Percentiles rank a stretch among this genome's conserved stretches.
Conservation (phyloP, 2,797 vertebrate species). For the Hypotaenidia philippensis region DNA sequence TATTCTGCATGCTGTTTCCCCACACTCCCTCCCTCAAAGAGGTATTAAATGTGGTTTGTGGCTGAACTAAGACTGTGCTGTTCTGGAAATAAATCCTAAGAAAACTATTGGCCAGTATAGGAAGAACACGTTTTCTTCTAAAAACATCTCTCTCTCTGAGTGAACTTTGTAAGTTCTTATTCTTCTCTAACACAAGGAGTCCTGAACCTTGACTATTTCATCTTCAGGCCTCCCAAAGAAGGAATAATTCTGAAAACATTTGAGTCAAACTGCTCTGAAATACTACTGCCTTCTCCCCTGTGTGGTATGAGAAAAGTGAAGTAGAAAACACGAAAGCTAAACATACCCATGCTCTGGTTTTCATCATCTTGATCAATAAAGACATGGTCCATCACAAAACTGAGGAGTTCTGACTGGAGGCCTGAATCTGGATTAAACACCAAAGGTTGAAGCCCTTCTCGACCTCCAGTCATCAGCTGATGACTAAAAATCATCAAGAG, state of each 20-base stretch:
- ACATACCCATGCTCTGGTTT: slow-evolving; percentile 98
- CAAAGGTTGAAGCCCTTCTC: slow-evolving; percentile 94
- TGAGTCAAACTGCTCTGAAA: not conserved
- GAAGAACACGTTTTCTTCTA: not conserved
- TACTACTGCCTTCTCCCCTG: not conserved
- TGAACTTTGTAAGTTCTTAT: not conserved
- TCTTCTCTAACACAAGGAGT: not conserved
- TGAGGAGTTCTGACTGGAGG: slow-evolving; percentile 96
- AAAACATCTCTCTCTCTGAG: not conserved
- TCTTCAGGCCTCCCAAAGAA: not conserved
- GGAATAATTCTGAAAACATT: not conserved
- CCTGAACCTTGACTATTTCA: not conserved
- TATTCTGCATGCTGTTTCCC: not conserved
- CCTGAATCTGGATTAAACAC: slow-evolving; percentile 96
- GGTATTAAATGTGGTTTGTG: not conserved
- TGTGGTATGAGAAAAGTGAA: not conserved
- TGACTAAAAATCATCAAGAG: slow-evolving; percentile 99
- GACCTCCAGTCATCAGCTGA: slow-evolving; percentile 91
- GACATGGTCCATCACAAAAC: slow-evolving; percentile 97
- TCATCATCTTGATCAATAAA: slow-evolving; percentile 99
- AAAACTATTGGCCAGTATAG: not conserved
- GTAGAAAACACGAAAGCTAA: not conserved
- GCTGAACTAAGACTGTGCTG: not conserved
- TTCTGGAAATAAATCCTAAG: not conserved
- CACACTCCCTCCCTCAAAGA: not conserved